A percentile compares a stretch with the other conserved stretches of the same genome.
phyloP scores from a whole-genome alignment of 2,888 invertebrate genomes.

The Rotaria socialis region DNA sequence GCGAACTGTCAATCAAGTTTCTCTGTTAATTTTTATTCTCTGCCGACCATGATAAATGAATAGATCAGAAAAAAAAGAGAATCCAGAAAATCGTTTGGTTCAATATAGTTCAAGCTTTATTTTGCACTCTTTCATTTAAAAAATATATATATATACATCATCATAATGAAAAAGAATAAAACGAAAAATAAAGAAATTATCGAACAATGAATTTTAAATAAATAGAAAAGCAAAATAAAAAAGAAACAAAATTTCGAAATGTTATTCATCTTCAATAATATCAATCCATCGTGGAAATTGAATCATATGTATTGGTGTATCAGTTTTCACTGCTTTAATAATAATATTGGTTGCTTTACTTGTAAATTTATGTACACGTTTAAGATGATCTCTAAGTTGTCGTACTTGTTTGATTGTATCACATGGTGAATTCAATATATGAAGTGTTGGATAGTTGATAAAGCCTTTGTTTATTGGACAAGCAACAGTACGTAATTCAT shows the following conservation, averaged over 20 bases:
- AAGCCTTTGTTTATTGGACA: not conserved
- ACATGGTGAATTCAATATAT: not conserved
- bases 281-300: not conserved
- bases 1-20: not conserved
- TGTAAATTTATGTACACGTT: not conserved
- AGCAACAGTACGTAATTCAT: not conserved
- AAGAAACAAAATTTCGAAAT: not conserved
- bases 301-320: not conserved
- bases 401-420: slow-evolving; percentile 4
- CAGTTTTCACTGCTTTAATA: not conserved
- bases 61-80: not conserved
- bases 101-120: too few species aligned
- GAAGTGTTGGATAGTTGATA: not conserved
- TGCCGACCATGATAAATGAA: not conserved
- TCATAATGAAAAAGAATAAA: too few species aligned
- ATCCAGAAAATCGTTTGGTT: not conserved
- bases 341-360: not conserved
- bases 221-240: not conserved
- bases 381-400: not conserved
- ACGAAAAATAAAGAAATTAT: too few species aligned
- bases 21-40: not conserved
- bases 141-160: too few species aligned
- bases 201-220: not conserved
- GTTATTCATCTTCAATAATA: not conserved
- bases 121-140: too few species aligned